phyloP scores from a whole-genome alignment of 2,888 invertebrate species.

The Zonitis immaculata region DNA sequence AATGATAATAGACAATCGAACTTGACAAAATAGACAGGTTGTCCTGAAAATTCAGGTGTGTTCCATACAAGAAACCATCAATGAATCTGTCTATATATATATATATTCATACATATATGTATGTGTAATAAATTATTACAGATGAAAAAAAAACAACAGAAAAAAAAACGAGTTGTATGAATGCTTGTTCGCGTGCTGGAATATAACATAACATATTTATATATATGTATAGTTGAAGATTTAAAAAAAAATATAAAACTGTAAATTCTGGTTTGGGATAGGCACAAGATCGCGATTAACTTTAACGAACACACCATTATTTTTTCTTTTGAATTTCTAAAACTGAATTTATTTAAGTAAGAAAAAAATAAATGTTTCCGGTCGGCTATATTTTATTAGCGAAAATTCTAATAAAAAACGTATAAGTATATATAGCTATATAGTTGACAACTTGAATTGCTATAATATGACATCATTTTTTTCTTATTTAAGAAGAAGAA shows the following conservation, averaged over 20 bases:
- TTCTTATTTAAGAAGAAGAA: too few relatives aligned
- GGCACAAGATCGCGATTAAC: conserved; percentile 17
- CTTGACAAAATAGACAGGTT: neutral
- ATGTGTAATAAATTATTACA: neutral
- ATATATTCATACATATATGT: too few relatives aligned
- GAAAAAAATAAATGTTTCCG: conserved; percentile 21
- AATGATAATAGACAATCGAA: neutral
- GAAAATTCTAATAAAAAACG: too few relatives aligned
- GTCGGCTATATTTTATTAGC: conserved; percentile 8
- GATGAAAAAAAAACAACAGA: neutral
- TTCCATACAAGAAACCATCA: conserved; percentile 14
- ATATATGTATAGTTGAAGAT: neutral
- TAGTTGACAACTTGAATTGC: neutral
- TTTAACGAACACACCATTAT: conserved; percentile 17
- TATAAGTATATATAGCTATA: too few relatives aligned
- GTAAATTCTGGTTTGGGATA: conserved; percentile 19
- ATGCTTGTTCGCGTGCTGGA: conserved; percentile 18
- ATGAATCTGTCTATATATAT: conserved; percentile 11
- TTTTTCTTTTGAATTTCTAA: too few relatives aligned
- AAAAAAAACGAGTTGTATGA: conserved; percentile 9
- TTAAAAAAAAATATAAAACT: conserved; percentile 8
- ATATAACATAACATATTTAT: neutral
- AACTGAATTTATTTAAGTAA: too few relatives aligned
- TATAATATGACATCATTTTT: conserved; percentile 14
- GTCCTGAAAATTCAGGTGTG: conserved; percentile 15